phyloP scores from a whole-genome alignment of 1,140 invertebrate species.

The Tenebrio molitor region DNA sequence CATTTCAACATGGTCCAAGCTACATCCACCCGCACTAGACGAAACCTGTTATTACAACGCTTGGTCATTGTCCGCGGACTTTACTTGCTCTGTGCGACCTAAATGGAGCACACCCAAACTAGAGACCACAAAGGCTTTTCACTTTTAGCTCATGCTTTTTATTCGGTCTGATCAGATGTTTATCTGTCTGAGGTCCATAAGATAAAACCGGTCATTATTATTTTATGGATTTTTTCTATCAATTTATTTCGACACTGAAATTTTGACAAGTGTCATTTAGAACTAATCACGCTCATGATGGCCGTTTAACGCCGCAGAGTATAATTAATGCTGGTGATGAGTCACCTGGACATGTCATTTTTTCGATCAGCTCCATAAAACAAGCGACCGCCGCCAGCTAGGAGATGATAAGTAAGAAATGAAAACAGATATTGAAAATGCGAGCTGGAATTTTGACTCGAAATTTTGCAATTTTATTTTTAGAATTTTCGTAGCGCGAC shows the following conservation, averaged over 20 bases:
- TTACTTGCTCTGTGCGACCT: constrained; percentile 57
- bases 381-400: no score
- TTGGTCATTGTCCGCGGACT: constrained; percentile 60
- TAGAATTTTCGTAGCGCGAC: no score
- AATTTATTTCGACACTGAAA: neutral
- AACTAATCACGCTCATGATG: neutral
- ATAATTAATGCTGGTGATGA: neutral
- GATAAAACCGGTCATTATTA: neutral
- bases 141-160: constrained; percentile 46
- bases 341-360: neutral
- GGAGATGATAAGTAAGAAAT: no score
- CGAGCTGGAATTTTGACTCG: no score
- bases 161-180: constrained; percentile 1
- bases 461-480: no score
- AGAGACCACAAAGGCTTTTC: constrained; percentile 51
- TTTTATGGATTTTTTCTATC: neutral
- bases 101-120: constrained; percentile 61
- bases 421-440: no score
- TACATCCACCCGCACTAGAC: constrained; percentile 61
- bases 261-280: neutral
- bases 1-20: constrained; percentile 60
- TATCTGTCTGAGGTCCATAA: neutral
- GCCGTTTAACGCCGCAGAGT: neutral
- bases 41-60: constrained; percentile 61
- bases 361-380: neutral